Conservation (phyloP, 53 echinoderm and acorn worm genomes). For the Holothuria scabra region DNA sequence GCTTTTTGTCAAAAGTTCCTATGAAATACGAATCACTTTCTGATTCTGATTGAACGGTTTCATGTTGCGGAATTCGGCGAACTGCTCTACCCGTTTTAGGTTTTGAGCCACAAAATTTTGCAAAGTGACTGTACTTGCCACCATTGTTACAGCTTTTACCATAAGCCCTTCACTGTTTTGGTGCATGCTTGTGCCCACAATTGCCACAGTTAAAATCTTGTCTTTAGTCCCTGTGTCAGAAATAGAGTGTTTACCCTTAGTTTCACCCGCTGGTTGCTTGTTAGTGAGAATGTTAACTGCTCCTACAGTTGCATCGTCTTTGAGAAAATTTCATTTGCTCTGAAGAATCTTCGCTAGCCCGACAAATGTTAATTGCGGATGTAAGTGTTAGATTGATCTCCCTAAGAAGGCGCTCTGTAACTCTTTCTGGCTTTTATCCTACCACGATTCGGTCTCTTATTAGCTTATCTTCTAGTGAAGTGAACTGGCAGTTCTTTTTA, state of each 20-base stretch:
- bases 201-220: neutral
- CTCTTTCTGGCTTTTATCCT: conserved; percentile 28
- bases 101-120: conserved; percentile 4
- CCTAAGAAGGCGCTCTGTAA: conserved; percentile 52
- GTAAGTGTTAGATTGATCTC: conserved; percentile 33
- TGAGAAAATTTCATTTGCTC: conserved; percentile 35
- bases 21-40: conserved; percentile 3
- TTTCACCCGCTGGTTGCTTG: neutral
- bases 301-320: conserved; percentile 9
- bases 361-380: conserved; percentile 49
- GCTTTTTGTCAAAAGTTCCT: neutral
- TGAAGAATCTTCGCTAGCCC: conserved; percentile 54
- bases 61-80: neutral
- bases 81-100: neutral
- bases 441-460: conserved; percentile 57
- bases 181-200: conserved; percentile 15
- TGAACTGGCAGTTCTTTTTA: conserved; percentile 48
- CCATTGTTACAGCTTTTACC: conserved; percentile 36
- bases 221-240: neutral
- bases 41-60: neutral
- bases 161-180: conserved; percentile 10
- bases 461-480: conserved; percentile 29
- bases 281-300: neutral
- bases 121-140: conserved; percentile 16
- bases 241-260: neutral